Base-by-base conservation (phyloP, 2,888 invertebrate genomes). In the Sesamia inferens region DNA sequence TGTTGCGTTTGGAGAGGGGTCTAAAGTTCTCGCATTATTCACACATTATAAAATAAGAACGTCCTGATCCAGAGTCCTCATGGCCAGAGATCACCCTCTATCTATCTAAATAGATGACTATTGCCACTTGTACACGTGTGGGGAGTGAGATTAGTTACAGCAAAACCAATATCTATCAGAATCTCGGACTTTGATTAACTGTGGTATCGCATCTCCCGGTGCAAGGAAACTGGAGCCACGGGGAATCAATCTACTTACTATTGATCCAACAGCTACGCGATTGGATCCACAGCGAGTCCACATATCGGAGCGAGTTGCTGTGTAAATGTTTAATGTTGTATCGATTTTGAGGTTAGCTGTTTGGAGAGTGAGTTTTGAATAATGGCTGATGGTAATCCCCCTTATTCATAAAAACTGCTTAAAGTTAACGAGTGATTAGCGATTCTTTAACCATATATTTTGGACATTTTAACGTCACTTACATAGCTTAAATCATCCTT, bases 221-320 rank as follows among this genome's bases (percentile, higher is more conserved):
- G 79, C 72, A 76, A 76, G 75, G 76, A 84, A 86, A 85, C 78
- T 74, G 67, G 75, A 76, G 74, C 79, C 63, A n/a, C 74, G 65
- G 74, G 82, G 67, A 81, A 75, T 73, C 71, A 82, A 79, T 74
- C 75, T 76, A 82, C 77, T 77, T 82, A 81, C 82, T 84, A 79
- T 86, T 82, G 82, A 79, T 70, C 72, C 74, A 77, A 63, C 79
- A 58, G 48, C 68, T 55, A 31, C 61, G 14, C 16, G 48, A 71
- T 70, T 70, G 79, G 51, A 39, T 71, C 62, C 13, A 51, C 51
- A n/a, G 2, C 13, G 57, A 51, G 79, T 22, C 44, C 7, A 39
- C 39, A 39, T 19, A 24, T 44, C 48, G 31, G 57, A 71, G 79
- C 63, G 10, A 31, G 51, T 72, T 62, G 14, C 44, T 62, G 51